Evolutionary conservation across 2,113 vertebrate genomes (phyloP), one percentile per base, ranked within the genome.

Genomic region (Piprites chloris): DNA sequence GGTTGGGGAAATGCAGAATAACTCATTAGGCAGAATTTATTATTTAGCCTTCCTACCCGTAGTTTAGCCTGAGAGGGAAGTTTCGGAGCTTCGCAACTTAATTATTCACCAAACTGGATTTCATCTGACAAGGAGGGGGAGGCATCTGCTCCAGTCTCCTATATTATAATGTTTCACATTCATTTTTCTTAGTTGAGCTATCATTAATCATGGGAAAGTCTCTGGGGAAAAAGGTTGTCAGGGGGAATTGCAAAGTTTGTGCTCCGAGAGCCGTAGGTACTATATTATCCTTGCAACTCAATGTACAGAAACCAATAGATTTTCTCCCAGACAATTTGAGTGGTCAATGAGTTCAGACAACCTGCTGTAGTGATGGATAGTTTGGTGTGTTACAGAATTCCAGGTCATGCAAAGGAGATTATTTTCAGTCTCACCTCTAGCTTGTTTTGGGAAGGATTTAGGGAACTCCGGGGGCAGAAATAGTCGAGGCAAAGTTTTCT

Each of bases 141-240:
- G 81, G 92, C 67, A 87, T 77, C 72, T 65, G 61, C 75, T 95
- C 58, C 35, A 46, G 53, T 92, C 79, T 96, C 69, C 71, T 82
- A 17, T 42, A 37, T 95, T 88, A 65, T 6, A 74, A 53, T 44
- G 39, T 91, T 96, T 75, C 89, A 68, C 37, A 22, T 93, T 96
- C 90, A 87, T 95, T 97, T 97, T 96, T 95, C 85, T 73, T 87
- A 95, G 76, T 95, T 94, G 76, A 89, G 27, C 89, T 81, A 42
- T 95, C 96, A 97, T 97, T 96, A 95, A 97, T 97, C 96, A 93
- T 87, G 59, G 75, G 49, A 83, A 58, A 62, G 58, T 91, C 92
- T 94, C 86, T 61, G 68, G 93, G 89, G 76, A 44, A 67, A 75
- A 49, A 80, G 47, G 39, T 42, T 93, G 89, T 88, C 62, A 75